Evolutionary conservation across 2,113 vertebrate species (phyloP), one percentile per base, ranked within the genome.

Genomic region (Sorex fumeus): DNA sequence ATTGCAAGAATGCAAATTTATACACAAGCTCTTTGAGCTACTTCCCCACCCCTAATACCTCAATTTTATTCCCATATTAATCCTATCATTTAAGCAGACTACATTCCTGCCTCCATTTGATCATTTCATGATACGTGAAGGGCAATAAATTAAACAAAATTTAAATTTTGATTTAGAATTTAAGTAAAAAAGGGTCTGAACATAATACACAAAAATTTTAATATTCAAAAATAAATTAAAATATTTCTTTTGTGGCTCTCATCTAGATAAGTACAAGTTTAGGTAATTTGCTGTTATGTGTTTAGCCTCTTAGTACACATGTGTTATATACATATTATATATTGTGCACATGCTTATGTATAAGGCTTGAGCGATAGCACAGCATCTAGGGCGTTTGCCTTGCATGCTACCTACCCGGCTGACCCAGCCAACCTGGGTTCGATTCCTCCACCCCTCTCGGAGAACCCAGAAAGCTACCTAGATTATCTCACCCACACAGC

Each of bases 151-250:
- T 8, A 11, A 32, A 23, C 16, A 72, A 85, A 75, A 88, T 78
- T 10, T 2, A 43, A 36, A 19, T 50, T 88, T 88, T 89, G 18
- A 16, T 94, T 71, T 6, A 84, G 23, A 25, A 53, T 84, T 84
- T 91, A 19, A 64, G 21, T 71, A 64, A 84, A 23, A 27, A 27
- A 81, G 0, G 1, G 3, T 11, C 12, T 47, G 6, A 10, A 88
- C 75, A 71, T 83, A 1, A 79, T 50, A 82, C 66, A 28, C 2
- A 23, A 6, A 76, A 72, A 62, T 3, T 83, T 16, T 91, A 53
- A 69, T 34, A 85, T 21, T 85, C 82, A 90, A 80, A 67, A 3
- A 74, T 43, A 60, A 67, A 3, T 70, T 43, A 60, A 95, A 86
- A 70, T 69, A 77, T 62, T 77, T 62, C 13, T 8, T 70, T 74